Evolutionary conservation across 1,140 invertebrate genomes (phyloP).

Genomic region (Drosophila mauritiana): DNA sequence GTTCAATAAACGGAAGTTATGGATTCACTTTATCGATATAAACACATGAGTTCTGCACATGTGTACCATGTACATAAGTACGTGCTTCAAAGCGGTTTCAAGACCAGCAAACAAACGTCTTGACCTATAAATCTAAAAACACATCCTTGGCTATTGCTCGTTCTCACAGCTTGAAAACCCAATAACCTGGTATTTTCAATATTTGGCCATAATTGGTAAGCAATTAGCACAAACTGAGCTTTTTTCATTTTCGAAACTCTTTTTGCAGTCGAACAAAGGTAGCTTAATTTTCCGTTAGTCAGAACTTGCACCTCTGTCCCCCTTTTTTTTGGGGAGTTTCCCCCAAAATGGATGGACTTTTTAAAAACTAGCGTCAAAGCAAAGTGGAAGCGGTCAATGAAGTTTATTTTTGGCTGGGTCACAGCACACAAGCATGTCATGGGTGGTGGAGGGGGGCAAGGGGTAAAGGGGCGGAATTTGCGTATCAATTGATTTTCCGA

Average conservation of each 20-base stretch:
- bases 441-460: neutral
- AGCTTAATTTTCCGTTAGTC: neutral
- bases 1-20: constrained; percentile 5
- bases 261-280: neutral
- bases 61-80: too few relatives aligned
- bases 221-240: neutral
- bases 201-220: too few relatives aligned
- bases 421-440: constrained; percentile 11
- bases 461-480: constrained; percentile 37
- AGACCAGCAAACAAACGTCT: neutral
- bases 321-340: constrained; percentile 13
- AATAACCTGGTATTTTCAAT: too few relatives aligned
- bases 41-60: neutral
- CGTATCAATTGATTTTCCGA: constrained; percentile 67
- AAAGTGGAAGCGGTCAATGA: constrained; percentile 40
- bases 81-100: neutral
- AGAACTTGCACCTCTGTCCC: neutral
- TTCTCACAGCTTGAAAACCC: too few relatives aligned
- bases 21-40: constrained; percentile 3
- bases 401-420: constrained; percentile 55
- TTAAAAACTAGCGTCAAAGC: constrained; percentile 1
- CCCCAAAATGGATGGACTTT: constrained; percentile 1
- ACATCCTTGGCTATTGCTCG: too few relatives aligned
- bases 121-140: neutral
- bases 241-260: neutral